Evolutionary conservation across 2,888 invertebrate genomes (phyloP).

Genomic region (Myopa tessellatipennis): DNA sequence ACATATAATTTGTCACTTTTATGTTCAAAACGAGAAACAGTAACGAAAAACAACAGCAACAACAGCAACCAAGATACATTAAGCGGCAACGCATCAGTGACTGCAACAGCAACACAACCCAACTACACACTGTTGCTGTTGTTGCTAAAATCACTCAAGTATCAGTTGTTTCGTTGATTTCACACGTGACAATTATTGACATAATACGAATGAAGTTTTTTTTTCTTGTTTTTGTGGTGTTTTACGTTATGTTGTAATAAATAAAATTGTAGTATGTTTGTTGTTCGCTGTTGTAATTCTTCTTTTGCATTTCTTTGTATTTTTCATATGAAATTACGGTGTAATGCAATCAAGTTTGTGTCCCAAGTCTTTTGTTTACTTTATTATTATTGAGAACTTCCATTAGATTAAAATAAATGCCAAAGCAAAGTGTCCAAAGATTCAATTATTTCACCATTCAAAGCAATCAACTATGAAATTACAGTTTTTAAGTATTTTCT

Average conservation of each 20-base stretch:
- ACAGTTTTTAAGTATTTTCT: not conserved
- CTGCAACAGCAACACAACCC: not conserved
- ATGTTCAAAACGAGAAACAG: not conserved
- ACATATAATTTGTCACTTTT: conserved; percentile 8
- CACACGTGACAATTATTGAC: conserved; percentile 10
- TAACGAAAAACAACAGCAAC: not conserved
- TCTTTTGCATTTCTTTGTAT: conserved; percentile 6
- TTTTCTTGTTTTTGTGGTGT: not conserved
- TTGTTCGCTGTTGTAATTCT: no score
- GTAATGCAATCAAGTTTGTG: conserved; percentile 20
- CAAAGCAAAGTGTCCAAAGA: no score
- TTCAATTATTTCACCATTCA: not conserved
- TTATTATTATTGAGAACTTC: not conserved
- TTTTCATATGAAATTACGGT: conserved; percentile 25
- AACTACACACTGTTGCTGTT: not conserved
- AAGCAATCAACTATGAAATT: not conserved
- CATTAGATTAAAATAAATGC: no score
- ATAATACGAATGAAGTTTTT: not conserved
- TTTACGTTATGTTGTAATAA: no score
- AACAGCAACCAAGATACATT: not conserved
- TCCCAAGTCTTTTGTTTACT: not conserved
- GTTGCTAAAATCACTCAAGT: not conserved
- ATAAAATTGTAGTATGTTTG: no score
- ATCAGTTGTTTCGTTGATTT: not conserved
- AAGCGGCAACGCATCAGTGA: not conserved